Conservation (phyloP, 53 echinoderm and acorn worm species). For the Paracentrotus lividus region DNA sequence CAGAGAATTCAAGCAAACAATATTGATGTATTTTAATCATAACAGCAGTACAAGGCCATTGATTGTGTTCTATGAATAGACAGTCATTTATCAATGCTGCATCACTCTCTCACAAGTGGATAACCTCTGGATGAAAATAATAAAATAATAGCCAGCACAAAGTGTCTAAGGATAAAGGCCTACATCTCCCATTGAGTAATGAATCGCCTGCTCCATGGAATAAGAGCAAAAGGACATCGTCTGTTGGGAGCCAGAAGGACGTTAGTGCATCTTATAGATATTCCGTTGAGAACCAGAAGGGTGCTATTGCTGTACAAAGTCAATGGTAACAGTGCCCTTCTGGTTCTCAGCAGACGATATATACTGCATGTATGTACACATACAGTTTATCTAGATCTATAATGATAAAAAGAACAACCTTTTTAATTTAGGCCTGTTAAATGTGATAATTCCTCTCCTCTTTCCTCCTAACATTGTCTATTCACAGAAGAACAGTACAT, state of each 20-base stretch:
- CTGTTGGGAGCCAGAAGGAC: not conserved
- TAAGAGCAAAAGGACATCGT: not conserved
- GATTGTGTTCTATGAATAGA: constrained; percentile 26
- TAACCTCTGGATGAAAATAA: not conserved
- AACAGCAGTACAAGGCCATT: constrained; percentile 48
- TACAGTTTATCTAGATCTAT: no score
- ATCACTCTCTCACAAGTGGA: not conserved
- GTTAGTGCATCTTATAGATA: not conserved
- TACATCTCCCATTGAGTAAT: not conserved
- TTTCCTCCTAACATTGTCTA: no score
- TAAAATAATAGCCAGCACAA: not conserved
- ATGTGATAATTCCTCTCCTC: no score
- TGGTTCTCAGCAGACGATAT: no score
- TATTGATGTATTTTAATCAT: constrained; percentile 43
- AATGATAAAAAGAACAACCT: no score
- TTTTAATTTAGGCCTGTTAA: no score
- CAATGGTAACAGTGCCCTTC: no score
- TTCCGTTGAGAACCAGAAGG: not conserved
- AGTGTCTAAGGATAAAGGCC: not conserved
- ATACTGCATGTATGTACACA: no score
- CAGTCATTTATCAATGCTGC: not conserved
- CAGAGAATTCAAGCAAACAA: constrained; percentile 9
- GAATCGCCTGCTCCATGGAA: no score
- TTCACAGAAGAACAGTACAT: no score
- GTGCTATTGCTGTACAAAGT: not conserved